These are phyloP conservation scores for Pseudeuparius sepicola DNA, from an alignment of 2,888 invertebrate genomes.

Conservation along the genomic window DNA sequence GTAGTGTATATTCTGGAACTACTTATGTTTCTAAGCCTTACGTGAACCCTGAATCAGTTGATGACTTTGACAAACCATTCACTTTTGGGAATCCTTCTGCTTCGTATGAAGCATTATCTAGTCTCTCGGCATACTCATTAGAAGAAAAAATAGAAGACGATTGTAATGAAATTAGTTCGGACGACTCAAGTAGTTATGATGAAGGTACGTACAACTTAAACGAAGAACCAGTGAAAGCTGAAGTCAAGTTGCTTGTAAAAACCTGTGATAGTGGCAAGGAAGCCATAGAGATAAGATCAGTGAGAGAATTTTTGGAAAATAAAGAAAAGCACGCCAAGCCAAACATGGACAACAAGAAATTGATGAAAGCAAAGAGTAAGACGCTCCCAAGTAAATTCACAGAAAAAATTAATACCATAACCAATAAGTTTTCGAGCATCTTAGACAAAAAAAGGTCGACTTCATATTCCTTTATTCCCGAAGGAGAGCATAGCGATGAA, in stretches of 20 bases:
- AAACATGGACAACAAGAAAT: conserved; percentile 2
- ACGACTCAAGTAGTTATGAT: conserved; percentile 25
- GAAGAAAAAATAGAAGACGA: conserved; percentile 13
- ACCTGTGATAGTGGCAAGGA: conserved; percentile 41
- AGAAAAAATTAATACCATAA: conserved; percentile 23
- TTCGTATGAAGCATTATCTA: too few relatives aligned
- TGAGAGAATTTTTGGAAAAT: conserved; percentile 34
- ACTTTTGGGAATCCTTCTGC: too few relatives aligned
- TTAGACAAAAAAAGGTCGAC: conserved; percentile 25
- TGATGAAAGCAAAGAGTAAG: conserved; percentile 21
- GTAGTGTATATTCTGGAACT: conserved; percentile 28
- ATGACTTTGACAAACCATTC: too few relatives aligned
- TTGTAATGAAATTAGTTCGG: conserved; percentile 15
- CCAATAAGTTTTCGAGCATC: conserved; percentile 27
- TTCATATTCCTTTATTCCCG: conserved; percentile 21
- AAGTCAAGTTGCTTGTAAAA: conserved; percentile 44
- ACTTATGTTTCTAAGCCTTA: conserved; percentile 20
- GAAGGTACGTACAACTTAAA: conserved; percentile 28
- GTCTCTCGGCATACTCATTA: conserved; percentile 3
- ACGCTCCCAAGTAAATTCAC: conserved; percentile 26
- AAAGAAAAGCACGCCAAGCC: conserved; percentile 12
- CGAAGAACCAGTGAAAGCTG: conserved; percentile 38
- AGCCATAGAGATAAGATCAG: conserved; percentile 42
- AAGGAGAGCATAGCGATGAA: conserved; percentile 9
- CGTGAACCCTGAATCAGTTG: conserved; percentile 13